Base-by-base conservation (phyloP, 1,140 invertebrate species). In the Nephila pilipes region DNA sequence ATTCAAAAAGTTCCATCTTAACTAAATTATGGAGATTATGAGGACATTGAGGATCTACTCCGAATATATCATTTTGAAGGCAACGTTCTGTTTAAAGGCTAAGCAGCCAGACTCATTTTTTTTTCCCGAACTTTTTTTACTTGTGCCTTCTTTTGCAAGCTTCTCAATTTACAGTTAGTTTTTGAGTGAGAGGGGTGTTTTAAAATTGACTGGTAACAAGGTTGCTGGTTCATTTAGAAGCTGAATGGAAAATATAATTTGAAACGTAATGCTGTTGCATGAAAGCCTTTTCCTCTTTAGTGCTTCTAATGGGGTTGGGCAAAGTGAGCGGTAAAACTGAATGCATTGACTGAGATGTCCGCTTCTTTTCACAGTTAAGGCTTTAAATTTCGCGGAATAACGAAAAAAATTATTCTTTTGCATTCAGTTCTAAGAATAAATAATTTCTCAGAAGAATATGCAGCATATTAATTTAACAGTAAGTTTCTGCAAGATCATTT, bases 1-100 rank as follows among this genome's bases (percentile, higher is more conserved):
- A 85, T 58, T 54, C 57, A 38, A 57, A 54, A 75, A 75, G 83
- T 36, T 25, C 57, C 46, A 20, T 54, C 46, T 58, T 85, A 85
- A 85, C 83, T 85, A 18, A 85, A 55, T 85, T 85, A 85, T 85
- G 55, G 55, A 85, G 83, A 85, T 85, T 85, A 85, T 85, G 81
- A 58, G 29, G 55, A 36, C 83, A 25, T 25, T 25, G 10, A 65
- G 81, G 46, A 29, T 36, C 10, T 25, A 12, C 16, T 5, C 25
- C 25, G 63, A 65, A 85, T 57, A 85, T 85, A 85, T 85, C 83
- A 58, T 58, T 85, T 32, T 36, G 55, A 8, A 60, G 29, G 83
- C 57, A 20, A 60, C 36, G 58, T 58, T 58, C 83, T 16, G 83
- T 25, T 54, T 3, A 46, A 46, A 20, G 65, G 25, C 63, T 65